Base-by-base conservation (phyloP, 1,140 invertebrate species). In the Stegodyphus mimosarum region DNA sequence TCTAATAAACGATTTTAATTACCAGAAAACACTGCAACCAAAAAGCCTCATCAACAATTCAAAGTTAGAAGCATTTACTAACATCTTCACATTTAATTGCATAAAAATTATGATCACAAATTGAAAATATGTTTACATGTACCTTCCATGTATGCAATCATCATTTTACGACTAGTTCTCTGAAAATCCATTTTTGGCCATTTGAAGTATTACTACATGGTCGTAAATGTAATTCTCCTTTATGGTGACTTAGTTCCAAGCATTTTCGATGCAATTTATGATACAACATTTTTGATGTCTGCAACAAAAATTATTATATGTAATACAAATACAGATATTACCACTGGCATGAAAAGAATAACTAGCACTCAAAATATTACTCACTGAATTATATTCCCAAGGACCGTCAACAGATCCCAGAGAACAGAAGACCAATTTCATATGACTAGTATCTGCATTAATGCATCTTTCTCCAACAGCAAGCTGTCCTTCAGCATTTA, bases 401-500 rank as follows among this genome's bases (percentile, higher is more conserved):
- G 96, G 96, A 6, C 97, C 97, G 89, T 98, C 95, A 6, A 97
- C 96, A 49, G 96, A 97, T 76, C 97, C 97, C 69, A 97, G 90
- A 70, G 94, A 92, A 90, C 97, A 99, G 87, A 97, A 96, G 53
- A 95, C 94, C 63, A 98, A 92, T 91, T 96, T 96, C 15, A 98
- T 93, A 60, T 94, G 94, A 89, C 95, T 94, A 2, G 92, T 91
- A 90, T 97, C 96, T 0, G 95, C 96, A 90, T 98, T 96, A 11
- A 99, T 93, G 89, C 98, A 99, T 70, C 98, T 93, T 91, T 99
- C 98, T 50, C 98, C 98, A 33, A 98, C 94, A 52, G 96, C 96
- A 52, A 99, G 89, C 91, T 99, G 98, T 1, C 98, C 98, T 88
- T 96, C 95, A 11, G 94, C 94, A 92, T 99, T 99, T 13, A 99